Evolutionary conservation across 1,140 invertebrate species (phyloP).

Genomic region (Formica exsecta): DNA sequence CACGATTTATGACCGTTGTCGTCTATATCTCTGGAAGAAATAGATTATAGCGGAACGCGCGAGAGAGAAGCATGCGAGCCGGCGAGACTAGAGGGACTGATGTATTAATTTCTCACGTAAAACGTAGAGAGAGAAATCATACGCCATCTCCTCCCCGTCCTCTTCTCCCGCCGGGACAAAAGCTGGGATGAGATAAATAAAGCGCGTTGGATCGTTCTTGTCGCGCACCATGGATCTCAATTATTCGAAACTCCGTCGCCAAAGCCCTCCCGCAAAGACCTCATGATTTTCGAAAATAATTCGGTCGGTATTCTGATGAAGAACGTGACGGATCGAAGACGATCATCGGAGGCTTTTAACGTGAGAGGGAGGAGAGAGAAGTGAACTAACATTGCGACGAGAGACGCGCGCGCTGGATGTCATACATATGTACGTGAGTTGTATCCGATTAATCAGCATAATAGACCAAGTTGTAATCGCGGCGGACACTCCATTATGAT

Average conservation of each 20-base stretch:
- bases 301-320: neutral
- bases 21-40: constrained; percentile 59
- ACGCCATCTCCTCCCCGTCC: neutral
- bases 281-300: constrained; percentile 36
- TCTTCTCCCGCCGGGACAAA: constrained; percentile 1
- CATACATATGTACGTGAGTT: constrained; percentile 81
- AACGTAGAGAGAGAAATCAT: constrained; percentile 16
- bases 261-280: neutral
- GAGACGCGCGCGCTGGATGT: constrained; percentile 64
- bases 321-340: neutral
- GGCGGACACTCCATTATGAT: constrained; percentile 81
- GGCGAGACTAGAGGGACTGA: constrained; percentile 16
- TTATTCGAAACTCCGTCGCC: neutral
- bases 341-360: neutral
- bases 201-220: constrained; percentile 29
- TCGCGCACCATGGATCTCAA: constrained; percentile 30
- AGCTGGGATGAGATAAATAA: constrained; percentile 30
- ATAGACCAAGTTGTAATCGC: constrained; percentile 80
- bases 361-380: constrained; percentile 22
- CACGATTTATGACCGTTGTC: constrained; percentile 59
- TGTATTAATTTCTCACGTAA: constrained; percentile 59
- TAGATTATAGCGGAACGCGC: constrained; percentile 50
- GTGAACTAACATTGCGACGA: constrained; percentile 58
- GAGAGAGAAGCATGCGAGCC: neutral
- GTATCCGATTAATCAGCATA: constrained; percentile 82